Conservation (phyloP, 1,140 invertebrate genomes). For the Papilio dardanus region DNA sequence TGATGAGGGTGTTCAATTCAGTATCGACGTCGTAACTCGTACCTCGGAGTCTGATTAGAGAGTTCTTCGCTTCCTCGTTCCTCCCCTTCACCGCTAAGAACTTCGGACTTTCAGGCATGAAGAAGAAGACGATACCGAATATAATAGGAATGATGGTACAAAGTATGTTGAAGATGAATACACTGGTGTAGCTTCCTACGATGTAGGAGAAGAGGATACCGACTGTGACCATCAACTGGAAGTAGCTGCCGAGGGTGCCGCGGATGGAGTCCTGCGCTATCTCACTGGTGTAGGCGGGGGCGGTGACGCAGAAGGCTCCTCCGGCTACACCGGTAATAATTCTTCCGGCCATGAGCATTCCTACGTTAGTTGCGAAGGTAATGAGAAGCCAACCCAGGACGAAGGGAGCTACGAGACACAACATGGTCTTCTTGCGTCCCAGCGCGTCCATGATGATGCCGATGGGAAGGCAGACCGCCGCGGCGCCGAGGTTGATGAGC, state of each 20-base stretch:
- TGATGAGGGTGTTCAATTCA: slow-evolving; percentile 84
- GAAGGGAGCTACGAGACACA: slow-evolving; percentile 88
- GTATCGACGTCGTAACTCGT: slow-evolving; percentile 84
- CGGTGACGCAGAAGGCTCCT: slow-evolving; percentile 89
- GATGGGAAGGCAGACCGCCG: slow-evolving; percentile 87
- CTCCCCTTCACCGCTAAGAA: slow-evolving; percentile 84
- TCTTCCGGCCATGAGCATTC: slow-evolving; percentile 88
- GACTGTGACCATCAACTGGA: slow-evolving; percentile 89
- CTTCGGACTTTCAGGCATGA: slow-evolving; percentile 91
- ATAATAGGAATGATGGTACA: slow-evolving; percentile 87
- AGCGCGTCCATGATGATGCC: slow-evolving; percentile 89
- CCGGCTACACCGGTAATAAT: slow-evolving; percentile 89
- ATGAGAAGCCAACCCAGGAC: slow-evolving; percentile 89
- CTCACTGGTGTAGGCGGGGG: slow-evolving; percentile 92
- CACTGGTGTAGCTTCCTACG: slow-evolving; percentile 84
- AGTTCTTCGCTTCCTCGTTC: slow-evolving; percentile 84
- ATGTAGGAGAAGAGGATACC: slow-evolving; percentile 89
- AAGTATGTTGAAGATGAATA: slow-evolving; percentile 85
- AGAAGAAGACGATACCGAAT: slow-evolving; percentile 86
- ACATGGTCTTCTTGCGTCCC: slow-evolving; percentile 89
- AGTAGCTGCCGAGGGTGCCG: slow-evolving; percentile 90
- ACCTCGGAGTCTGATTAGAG: slow-evolving; percentile 87
- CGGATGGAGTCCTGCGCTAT: slow-evolving; percentile 90
- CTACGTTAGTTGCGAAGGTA: slow-evolving; percentile 85
- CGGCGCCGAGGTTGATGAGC: slow-evolving; percentile 87